phyloP scores from a whole-genome alignment of 2,113 vertebrate species.

The Charadrius vociferus region DNA sequence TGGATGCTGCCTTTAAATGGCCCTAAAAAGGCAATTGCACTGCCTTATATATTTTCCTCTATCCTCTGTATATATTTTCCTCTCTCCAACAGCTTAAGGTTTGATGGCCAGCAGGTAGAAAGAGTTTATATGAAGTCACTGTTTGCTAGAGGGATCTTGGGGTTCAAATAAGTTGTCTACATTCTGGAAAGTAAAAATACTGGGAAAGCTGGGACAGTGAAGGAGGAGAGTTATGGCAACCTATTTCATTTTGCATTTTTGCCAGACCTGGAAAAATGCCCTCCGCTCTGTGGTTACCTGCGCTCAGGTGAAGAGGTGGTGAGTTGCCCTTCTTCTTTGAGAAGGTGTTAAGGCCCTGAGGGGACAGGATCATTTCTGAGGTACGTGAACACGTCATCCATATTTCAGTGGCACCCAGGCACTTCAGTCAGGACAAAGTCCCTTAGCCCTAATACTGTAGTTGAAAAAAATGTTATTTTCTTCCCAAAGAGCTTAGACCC shows the following conservation, averaged over 20 bases:
- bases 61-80: not conserved
- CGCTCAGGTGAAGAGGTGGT: not conserved
- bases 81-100: not conserved
- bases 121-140: not conserved
- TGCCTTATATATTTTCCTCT: not conserved
- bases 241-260: not conserved
- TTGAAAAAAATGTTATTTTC: not conserved
- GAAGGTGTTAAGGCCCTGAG: not conserved
- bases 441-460: not conserved
- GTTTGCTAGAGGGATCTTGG: not conserved
- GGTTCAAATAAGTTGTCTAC: not conserved
- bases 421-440: not conserved
- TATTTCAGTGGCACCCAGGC: not conserved
- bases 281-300: not conserved
- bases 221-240: not conserved
- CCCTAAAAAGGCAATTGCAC: not conserved
- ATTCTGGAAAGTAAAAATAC: not conserved
- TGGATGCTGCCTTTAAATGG: not conserved
- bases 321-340: not conserved
- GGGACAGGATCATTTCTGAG: not conserved
- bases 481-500: not conserved
- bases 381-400: fast-evolving
- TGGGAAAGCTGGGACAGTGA: not conserved
- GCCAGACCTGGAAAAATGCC: not conserved
- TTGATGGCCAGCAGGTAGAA: not conserved